Evolutionary conservation across 2,797 vertebrate genomes (phyloP).

Genomic region (Xenopus petersii): DNA sequence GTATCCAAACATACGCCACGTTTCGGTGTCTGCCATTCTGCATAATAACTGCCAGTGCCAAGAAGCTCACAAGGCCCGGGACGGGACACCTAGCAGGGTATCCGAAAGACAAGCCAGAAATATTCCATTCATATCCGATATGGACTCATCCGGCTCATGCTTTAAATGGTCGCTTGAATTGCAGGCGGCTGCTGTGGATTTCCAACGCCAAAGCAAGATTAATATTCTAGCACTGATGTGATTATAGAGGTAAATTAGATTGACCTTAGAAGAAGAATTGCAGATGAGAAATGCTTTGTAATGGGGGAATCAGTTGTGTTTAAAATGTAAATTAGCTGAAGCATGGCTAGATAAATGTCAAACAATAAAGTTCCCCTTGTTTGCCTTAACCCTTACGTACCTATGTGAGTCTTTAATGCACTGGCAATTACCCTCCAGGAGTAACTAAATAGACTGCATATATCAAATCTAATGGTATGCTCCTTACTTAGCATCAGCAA

Average conservation of each 20-base stretch:
- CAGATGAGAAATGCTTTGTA: constrained; percentile 53
- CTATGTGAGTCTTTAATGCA: not conserved
- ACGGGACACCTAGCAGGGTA: too few species aligned
- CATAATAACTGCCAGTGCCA: too few species aligned
- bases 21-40: too few species aligned
- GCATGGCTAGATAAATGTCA: not conserved
- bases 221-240: constrained; percentile 59
- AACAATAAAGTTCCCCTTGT: not conserved
- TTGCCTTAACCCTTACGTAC: constrained; percentile 1
- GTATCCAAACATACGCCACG: too few species aligned
- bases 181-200: constrained; percentile 35
- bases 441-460: too few species aligned
- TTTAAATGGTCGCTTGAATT: too few species aligned
- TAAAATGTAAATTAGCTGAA: constrained; percentile 16
- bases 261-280: constrained; percentile 62
- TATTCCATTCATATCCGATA: not conserved
- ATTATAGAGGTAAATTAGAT: constrained; percentile 72
- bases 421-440: too few species aligned
- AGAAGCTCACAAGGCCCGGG: too few species aligned
- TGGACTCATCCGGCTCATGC: not conserved
- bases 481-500: too few species aligned
- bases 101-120: too few species aligned
- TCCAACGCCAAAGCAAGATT: constrained; percentile 44
- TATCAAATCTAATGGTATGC: too few species aligned
- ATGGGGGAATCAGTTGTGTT: constrained; percentile 49